A percentile compares a stretch with the other conserved stretches of the same genome.
Conservation (phyloP, 2,888 invertebrate genomes). For the Pandemis cinnamomeana region DNA sequence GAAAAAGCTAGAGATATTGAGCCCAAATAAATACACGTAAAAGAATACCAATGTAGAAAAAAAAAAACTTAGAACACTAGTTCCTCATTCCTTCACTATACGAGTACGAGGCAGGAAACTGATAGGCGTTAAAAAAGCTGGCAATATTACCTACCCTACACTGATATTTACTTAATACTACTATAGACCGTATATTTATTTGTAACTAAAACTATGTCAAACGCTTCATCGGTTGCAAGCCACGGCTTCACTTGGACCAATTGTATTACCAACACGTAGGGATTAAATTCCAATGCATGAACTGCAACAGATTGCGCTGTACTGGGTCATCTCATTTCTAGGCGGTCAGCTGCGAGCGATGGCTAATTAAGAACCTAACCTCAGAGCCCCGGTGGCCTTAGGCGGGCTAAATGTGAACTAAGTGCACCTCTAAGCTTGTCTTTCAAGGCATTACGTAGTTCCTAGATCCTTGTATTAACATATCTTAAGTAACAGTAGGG, state of each 20-base stretch:
- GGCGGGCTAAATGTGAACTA: conserved; percentile 75
- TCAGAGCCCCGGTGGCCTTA: conserved; percentile 67
- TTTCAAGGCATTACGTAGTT: conserved; percentile 60
- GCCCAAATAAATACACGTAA: too few species aligned
- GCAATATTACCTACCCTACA: too few species aligned
- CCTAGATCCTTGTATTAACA: conserved; percentile 52
- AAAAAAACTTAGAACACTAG: too few species aligned
- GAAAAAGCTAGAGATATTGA: too few species aligned
- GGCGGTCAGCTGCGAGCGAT: conserved; percentile 79
- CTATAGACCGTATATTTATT: neutral
- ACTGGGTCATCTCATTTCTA: conserved; percentile 61
- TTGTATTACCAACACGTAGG: neutral
- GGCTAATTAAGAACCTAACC: conserved; percentile 81
- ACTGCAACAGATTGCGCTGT: conserved; percentile 9
- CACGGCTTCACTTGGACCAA: neutral
- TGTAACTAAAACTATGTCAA: neutral
- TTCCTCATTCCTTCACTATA: too few species aligned
- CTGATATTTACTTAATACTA: too few species aligned
- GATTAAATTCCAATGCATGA: neutral
- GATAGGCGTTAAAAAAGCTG: too few species aligned
- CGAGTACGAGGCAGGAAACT: too few species aligned
- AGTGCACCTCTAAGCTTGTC: conserved; percentile 71
- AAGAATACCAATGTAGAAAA: too few species aligned
- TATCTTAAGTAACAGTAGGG: conserved; percentile 45
- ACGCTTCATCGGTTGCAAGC: neutral